Base-by-base conservation (phyloP, 1,140 invertebrate genomes). In the Adoxophyes honmai region DNA sequence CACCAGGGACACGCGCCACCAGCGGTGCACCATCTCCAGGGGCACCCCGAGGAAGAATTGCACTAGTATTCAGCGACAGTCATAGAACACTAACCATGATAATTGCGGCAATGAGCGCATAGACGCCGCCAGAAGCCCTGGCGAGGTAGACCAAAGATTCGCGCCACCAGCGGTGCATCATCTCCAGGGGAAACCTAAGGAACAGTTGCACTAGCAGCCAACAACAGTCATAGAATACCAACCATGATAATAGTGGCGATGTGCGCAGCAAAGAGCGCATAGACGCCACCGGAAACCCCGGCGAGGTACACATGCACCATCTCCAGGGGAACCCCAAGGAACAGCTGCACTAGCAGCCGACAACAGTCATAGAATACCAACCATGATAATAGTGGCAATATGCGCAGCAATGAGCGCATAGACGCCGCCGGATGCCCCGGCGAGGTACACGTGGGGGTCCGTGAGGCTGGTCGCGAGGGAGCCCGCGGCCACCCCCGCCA, bases 391-490 rank as follows among this genome's bases (percentile, higher is more conserved):
- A 14, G 96, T 98, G 10, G 98, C 96, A 38, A 99, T 91, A 79
- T 99, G 98, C 9, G 98, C 98, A 0, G 98, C 95, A 14, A 99
- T 96, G 4, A 99, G 73, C 4, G 98, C 96, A 85, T 99, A 99
- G 0, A 98, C 98, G 0, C 98, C 98, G 8, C 97, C 98, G 35
- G 97, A 98, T 5, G 98, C 98, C 15, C 98, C 98, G 8, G 97
- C 98, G 3, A 99, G 86, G 68, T 92, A 97, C 0, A 97, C 95
- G 36, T 86, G 79, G 0, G 97, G 96, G 90, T 98, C 98, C 5
- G 94, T 93, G 1, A 99, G 90, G 1, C 97, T 98, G n/a, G 96
- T 97, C 6, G 94, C 95, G 35, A 97, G 90, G 1, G 95, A 96
- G n/a, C 96, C 96, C 8, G 96, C 96, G 1, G 96, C 72, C 0